Conservation (phyloP, 2,888 invertebrate genomes). For the Tetrapedia diversipes region DNA sequence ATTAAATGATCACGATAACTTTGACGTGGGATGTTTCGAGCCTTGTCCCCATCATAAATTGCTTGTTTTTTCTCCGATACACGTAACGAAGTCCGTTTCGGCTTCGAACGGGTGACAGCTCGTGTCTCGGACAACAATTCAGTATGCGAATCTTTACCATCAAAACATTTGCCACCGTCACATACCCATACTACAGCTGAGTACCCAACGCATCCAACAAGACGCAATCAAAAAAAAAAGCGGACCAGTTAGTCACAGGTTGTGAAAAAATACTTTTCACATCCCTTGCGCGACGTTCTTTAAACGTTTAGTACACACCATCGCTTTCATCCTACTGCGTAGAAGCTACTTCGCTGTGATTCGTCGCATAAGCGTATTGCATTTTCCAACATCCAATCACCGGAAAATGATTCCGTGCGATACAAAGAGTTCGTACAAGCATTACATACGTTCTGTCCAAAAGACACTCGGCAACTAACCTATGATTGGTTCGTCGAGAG, state of each 20-base stretch:
- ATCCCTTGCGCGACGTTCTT: slow-evolving; percentile 43
- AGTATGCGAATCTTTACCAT: slow-evolving; percentile 34
- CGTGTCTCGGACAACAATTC: slow-evolving; percentile 33
- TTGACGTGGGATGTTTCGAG: slow-evolving; percentile 45
- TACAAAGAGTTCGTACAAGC: slow-evolving; percentile 10
- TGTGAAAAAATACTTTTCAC: slow-evolving; percentile 61
- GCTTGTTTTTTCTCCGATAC: slow-evolving; percentile 31
- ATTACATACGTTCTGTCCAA: slow-evolving; percentile 17
- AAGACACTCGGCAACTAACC: slow-evolving; percentile 32
- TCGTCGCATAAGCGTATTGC: slow-evolving; percentile 31
- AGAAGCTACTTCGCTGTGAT: slow-evolving; percentile 28
- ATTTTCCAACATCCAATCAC: slow-evolving; percentile 38
- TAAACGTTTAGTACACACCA: slow-evolving; percentile 46
- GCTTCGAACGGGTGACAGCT: slow-evolving; percentile 50
- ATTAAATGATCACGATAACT: slow-evolving; percentile 57
- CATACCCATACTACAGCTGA: slow-evolving; percentile 60
- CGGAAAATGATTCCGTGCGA: neutral
- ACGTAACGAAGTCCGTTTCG: slow-evolving; percentile 39
- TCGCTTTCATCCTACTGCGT: slow-evolving; percentile 41
- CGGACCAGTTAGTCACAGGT: slow-evolving; percentile 51
- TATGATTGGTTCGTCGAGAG: slow-evolving; percentile 16
- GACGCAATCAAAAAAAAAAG: slow-evolving; percentile 34
- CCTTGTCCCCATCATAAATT: slow-evolving; percentile 55
- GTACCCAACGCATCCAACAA: slow-evolving; percentile 41
- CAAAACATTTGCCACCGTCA: slow-evolving; percentile 51